A percentile compares a stretch with the other conserved stretches of the same genome.
phyloP scores from a whole-genome alignment of 2,113 vertebrate genomes.

The Loxodonta africana region DNA sequence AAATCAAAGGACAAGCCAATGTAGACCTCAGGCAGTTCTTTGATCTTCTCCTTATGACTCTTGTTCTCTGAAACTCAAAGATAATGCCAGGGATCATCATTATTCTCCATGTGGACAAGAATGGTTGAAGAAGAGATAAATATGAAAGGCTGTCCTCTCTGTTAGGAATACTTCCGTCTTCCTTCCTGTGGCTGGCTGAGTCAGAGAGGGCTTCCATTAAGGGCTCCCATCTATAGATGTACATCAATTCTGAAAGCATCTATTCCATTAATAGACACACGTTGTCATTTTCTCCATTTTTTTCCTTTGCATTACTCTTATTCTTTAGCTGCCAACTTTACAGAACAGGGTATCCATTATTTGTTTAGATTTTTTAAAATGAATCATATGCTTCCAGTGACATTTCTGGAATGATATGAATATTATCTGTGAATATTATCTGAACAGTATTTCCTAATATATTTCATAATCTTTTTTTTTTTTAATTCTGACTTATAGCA shows the following conservation, averaged over 20 bases:
- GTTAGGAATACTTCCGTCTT: constrained; percentile 58
- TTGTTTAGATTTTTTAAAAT: background rate
- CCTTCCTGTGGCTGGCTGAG: background rate
- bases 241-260: constrained; percentile 42
- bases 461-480: background rate
- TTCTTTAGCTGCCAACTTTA: constrained; percentile 18
- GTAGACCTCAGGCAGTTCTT: constrained; percentile 26
- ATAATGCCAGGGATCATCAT: background rate
- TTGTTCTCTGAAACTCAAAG: constrained; percentile 59
- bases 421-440: constrained; percentile 2
- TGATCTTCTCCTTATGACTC: constrained; percentile 60
- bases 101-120: constrained; percentile 32
- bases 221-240: background rate
- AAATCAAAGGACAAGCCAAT: constrained; percentile 54
- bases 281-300: background rate
- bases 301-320: constrained; percentile 25
- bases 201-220: constrained; percentile 40
- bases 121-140: constrained; percentile 11
- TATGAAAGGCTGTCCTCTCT: background rate
- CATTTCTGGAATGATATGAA: constrained; percentile 2
- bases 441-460: constrained; percentile 36
- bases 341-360: background rate
- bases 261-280: background rate
- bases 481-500: too few relatives aligned
- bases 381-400: background rate